Evolutionary conservation across 2,888 invertebrate species (phyloP).

Genomic region (Clostera curtula): DNA sequence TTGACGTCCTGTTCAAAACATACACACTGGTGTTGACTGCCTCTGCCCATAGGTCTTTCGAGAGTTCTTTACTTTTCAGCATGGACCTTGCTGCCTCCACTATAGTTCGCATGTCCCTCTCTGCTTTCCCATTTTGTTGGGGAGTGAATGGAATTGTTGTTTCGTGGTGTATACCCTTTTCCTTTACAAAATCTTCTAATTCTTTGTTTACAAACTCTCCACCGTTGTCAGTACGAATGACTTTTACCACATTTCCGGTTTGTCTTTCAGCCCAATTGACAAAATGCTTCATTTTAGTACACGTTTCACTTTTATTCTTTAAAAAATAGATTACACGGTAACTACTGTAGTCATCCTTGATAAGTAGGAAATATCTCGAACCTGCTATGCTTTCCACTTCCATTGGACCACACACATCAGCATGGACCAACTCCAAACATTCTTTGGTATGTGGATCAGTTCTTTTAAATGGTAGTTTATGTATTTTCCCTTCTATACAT

Average conservation of each 20-base stretch:
- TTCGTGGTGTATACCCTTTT: constrained; percentile 25
- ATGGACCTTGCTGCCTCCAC: constrained; percentile 1
- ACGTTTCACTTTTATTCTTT: constrained; percentile 1
- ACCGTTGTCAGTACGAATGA: constrained; percentile 26
- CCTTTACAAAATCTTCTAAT: constrained; percentile 14
- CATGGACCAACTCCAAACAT: constrained; percentile 2
- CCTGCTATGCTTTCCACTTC: not conserved
- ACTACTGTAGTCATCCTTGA: constrained; percentile 3
- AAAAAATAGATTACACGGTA: constrained; percentile 9
- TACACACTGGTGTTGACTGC: constrained; percentile 2
- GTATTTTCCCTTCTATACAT: constrained; percentile 3
- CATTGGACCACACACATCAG: constrained; percentile 1
- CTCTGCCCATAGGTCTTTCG: constrained; percentile 3
- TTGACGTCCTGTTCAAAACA: constrained; percentile 1
- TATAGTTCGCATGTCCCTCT: constrained; percentile 19
- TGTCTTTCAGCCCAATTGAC: constrained; percentile 20
- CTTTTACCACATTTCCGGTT: constrained; percentile 20
- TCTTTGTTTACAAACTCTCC: constrained; percentile 24
- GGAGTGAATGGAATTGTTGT: constrained; percentile 27
- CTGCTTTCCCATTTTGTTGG: constrained; percentile 37
- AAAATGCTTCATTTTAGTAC: constrained; percentile 10
- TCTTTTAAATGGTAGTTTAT: constrained; percentile 1
- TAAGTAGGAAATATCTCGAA: not conserved
- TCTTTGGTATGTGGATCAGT: not conserved
- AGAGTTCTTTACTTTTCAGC: not conserved